Evolutionary conservation across 92 coral and sea anemone species (phyloP).

Genomic region (Epizoanthus ramosus): DNA sequence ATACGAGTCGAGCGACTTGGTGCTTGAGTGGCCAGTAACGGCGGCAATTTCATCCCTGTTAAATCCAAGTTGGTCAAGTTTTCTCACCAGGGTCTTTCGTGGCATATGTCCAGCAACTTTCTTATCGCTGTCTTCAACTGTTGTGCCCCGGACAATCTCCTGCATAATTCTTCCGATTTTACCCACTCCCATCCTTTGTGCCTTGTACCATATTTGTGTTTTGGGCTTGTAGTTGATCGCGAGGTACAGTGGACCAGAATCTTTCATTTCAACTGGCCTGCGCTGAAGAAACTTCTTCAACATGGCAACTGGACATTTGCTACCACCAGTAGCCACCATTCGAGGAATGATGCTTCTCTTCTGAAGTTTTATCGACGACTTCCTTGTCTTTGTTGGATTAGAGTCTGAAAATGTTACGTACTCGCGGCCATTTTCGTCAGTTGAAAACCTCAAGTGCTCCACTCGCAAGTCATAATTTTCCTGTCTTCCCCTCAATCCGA

Average conservation of each 20-base stretch:
- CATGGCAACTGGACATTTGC: too few relatives aligned
- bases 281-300: slow-evolving; percentile 17
- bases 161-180: slow-evolving; percentile 29
- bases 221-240: slow-evolving; percentile 23
- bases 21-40: too few relatives aligned
- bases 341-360: too few relatives aligned
- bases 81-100: slow-evolving; percentile 21
- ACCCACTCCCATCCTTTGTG: slow-evolving; percentile 43
- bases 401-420: background rate
- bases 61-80: too few relatives aligned
- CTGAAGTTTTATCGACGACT: slow-evolving; percentile 36
- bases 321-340: too few relatives aligned
- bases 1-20: too few relatives aligned
- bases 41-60: background rate
- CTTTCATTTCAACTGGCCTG: slow-evolving; percentile 36
- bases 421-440: too few relatives aligned
- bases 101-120: slow-evolving; percentile 32
- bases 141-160: background rate
- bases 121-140: background rate
- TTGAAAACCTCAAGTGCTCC: slow-evolving; percentile 6
- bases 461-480: slow-evolving; percentile 14
- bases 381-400: slow-evolving; percentile 40
- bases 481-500: slow-evolving; percentile 25
- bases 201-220: slow-evolving; percentile 37
- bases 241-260: slow-evolving; percentile 28